A percentile compares a stretch with the other conserved stretches of the same genome.
phyloP scores from a whole-genome alignment of 2,888 invertebrate species.

The Siphlonurus alternatus region DNA sequence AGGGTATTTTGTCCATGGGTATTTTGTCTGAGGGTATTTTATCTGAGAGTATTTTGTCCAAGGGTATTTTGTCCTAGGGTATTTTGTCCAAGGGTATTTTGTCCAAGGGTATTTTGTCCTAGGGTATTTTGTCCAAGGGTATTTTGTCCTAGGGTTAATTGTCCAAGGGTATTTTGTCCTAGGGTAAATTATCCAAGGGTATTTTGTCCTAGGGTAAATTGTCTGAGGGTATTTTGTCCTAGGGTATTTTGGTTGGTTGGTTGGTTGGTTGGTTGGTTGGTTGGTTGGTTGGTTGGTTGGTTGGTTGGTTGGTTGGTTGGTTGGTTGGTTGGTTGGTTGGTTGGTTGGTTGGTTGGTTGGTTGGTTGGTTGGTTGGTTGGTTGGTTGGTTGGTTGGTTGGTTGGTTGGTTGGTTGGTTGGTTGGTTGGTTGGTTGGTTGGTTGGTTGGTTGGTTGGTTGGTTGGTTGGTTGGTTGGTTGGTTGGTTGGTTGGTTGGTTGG shows the following conservation, averaged over 20 bases:
- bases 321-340: background rate
- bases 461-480: background rate
- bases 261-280: background rate
- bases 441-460: background rate
- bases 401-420: background rate
- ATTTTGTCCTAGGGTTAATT: too few relatives aligned
- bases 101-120: too few relatives aligned
- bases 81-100: too few relatives aligned
- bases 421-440: background rate
- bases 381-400: background rate
- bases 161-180: too few relatives aligned
- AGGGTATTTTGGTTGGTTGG: background rate
- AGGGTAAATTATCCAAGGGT: too few relatives aligned
- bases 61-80: too few relatives aligned
- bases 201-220: too few relatives aligned
- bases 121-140: too few relatives aligned
- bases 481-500: background rate
- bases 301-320: background rate
- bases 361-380: background rate
- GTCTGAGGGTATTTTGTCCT: too few relatives aligned
- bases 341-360: background rate
- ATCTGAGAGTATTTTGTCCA: too few relatives aligned
- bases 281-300: background rate
- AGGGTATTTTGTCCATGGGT: too few relatives aligned
- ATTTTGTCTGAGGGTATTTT: too few relatives aligned